Percentiles rank a stretch among this genome's conserved stretches.
phyloP scores from a whole-genome alignment of 2,113 vertebrate genomes.

The Platichthys stellatus region DNA sequence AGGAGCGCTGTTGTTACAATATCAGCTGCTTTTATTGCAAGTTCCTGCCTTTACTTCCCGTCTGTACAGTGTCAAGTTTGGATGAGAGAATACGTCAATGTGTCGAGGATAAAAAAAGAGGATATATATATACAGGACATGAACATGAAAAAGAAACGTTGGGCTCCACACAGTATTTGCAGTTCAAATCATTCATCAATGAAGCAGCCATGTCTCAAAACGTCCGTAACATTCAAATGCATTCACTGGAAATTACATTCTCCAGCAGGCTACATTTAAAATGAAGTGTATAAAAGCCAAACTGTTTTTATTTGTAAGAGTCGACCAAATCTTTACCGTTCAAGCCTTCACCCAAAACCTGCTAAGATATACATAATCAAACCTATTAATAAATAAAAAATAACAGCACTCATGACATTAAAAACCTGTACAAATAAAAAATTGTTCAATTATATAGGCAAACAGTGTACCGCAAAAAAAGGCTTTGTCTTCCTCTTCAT shows the following conservation, averaged over 20 bases:
- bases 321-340: conserved; percentile 37
- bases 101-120: conserved; percentile 63
- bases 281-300: conserved; percentile 25
- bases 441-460: conserved; percentile 75
- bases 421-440: conserved; percentile 76
- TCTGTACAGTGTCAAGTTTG: conserved; percentile 72
- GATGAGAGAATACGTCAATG: conserved; percentile 50
- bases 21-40: conserved; percentile 66
- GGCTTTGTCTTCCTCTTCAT: conserved; percentile 53
- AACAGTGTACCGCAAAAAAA: conserved; percentile 78
- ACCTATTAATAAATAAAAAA: conserved; percentile 81
- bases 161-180: conserved; percentile 39
- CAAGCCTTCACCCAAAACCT: conserved; percentile 60
- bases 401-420: conserved; percentile 69
- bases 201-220: conserved; percentile 33
- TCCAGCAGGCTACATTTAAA: conserved; percentile 47
- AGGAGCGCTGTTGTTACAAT: conserved; percentile 46
- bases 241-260: conserved; percentile 42
- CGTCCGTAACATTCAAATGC: conserved; percentile 38
- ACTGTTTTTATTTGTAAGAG: conserved; percentile 18
- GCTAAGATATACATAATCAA: conserved; percentile 59
- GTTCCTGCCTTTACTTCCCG: conserved; percentile 59
- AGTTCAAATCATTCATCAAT: conserved; percentile 46
- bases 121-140: conserved; percentile 54
- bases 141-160: conserved; percentile 48